Evolutionary conservation across 2,113 vertebrate genomes (phyloP), one percentile per base, ranked within the genome.

Genomic region (Halcyon senegalensis): DNA sequence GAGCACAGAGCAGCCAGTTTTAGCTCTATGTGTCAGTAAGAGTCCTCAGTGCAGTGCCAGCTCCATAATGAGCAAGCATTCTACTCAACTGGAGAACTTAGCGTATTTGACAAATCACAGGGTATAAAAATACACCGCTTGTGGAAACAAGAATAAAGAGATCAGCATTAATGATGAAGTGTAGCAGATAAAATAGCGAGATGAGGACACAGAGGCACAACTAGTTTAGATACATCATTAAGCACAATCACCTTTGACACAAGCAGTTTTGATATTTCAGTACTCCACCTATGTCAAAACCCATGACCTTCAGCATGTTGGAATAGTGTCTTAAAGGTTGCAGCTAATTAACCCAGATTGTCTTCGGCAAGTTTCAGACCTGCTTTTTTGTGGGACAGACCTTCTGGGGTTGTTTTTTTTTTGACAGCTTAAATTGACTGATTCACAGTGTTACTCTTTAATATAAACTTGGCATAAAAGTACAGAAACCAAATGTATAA

Each of bases 181-280:
- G 55, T 30, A 75, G 78, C 35, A 94, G 90, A 89, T 58, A 60
- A 96, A 74, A 84, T 28, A 82, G 67, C 4, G 48, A 78, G 69
- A 84, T 53, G 66, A 75, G 39, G 76, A 87, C 35, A 59, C 25
- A 81, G 80, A 90, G 53, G 20, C 39, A 89, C n/a, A 16, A 58
- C 62, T 84, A 48, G 79, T 81, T 84, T 51, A 81, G 91, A 93
- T 50, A 87, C 68, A 78, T 94, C 73, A 84, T 95, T 95, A 96
- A 90, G 62, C 44, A 82, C 69, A 72, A 93, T 58, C 88, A 95
- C 92, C 96, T 94, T 64, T 94, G 96, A 96, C 92, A 94, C n/a
- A 78, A 92, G 56, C 35, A 46, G 69, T 62, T 94, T 78, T 81
- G 89, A 56, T 96, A 92, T 92, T 94, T 84, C 76, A 75, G 55